Base-by-base conservation (phyloP, 2,797 vertebrate species). In the Galagoides demidoff region DNA sequence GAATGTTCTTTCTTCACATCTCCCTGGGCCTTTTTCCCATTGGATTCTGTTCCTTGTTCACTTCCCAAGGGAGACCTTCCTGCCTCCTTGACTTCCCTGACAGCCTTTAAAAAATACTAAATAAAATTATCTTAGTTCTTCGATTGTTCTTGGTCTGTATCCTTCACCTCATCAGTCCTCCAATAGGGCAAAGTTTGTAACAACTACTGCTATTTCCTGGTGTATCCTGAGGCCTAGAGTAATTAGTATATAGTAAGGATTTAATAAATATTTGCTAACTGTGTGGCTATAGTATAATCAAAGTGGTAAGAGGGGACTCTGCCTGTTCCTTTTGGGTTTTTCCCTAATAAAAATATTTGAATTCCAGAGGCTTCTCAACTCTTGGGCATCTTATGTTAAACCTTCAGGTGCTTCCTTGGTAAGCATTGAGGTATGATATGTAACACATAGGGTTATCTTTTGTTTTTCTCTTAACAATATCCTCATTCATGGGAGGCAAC, bases 341-440 rank as follows among this genome's bases (percentile, higher is more conserved):
- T 88, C 78, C 71, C 71, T 92, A 55, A 64, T 34, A 90, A 34
- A 45, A 92, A 17, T 12, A 2, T 85, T 89, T 90, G 52, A 27
- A 76, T 70, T 87, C 43, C 27, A n/a, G n/a, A 90, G 34, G 11
- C 52, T 96, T 93, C 23, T 73, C 52, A 16, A 91, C 45, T 87
- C 8, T n/a, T 55, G 3, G 23, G 10, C 12, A 71, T 29, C 11
- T 73, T 91, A 66, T 19, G 5, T 82, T 79, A 64, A 87, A 34
- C 74, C 13, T 19, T 79, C 31, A 55, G 34, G 20, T 55, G 29
- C 7, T 45, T 89, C n/a, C 37, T 39, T 77, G 20, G 85, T 61
- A 64, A 59, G 61, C 3, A 86, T 27, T 29, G 34, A 31, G 68
- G 45, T 83, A 64, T 49, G 39, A 83, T 61, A 27, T 71, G 71